Evolutionary conservation across 2,888 invertebrate genomes (phyloP).

Genomic region (Cryptocephalus moraei): DNA sequence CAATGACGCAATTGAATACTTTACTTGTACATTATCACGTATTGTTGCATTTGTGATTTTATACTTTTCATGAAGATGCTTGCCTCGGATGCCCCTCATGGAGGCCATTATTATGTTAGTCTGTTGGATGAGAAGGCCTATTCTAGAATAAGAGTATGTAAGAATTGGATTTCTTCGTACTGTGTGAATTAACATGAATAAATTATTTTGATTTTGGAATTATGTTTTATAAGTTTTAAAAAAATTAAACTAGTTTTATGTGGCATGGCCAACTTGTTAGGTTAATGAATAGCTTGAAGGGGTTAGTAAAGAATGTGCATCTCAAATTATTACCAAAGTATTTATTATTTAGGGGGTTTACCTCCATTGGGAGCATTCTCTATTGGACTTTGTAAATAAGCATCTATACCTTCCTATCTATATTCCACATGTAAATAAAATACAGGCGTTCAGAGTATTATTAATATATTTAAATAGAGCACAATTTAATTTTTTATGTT

Average conservation of each 20-base stretch:
- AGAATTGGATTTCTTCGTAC: too few relatives aligned
- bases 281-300: too few relatives aligned
- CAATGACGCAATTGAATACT: conserved; percentile 4
- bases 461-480: conserved; percentile 17
- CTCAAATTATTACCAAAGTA: too few relatives aligned
- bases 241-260: too few relatives aligned
- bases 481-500: conserved; percentile 12
- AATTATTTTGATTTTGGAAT: too few relatives aligned
- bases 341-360: too few relatives aligned
- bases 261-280: too few relatives aligned
- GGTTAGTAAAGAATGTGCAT: conserved; percentile 4
- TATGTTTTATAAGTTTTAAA: too few relatives aligned
- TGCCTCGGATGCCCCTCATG: conserved; percentile 4
- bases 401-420: neutral
- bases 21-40: conserved; percentile 1
- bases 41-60: conserved; percentile 2
- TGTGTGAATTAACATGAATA: too few relatives aligned
- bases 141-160: too few relatives aligned
- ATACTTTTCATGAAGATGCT: neutral
- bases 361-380: too few relatives aligned
- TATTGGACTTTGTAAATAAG: neutral
- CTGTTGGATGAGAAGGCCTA: too few relatives aligned
- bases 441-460: conserved; percentile 8
- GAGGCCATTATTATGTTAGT: neutral
- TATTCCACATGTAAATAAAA: conserved; percentile 4